Evolutionary conservation across 1,140 invertebrate genomes (phyloP).

Genomic region (Brachionus paranguensis): DNA sequence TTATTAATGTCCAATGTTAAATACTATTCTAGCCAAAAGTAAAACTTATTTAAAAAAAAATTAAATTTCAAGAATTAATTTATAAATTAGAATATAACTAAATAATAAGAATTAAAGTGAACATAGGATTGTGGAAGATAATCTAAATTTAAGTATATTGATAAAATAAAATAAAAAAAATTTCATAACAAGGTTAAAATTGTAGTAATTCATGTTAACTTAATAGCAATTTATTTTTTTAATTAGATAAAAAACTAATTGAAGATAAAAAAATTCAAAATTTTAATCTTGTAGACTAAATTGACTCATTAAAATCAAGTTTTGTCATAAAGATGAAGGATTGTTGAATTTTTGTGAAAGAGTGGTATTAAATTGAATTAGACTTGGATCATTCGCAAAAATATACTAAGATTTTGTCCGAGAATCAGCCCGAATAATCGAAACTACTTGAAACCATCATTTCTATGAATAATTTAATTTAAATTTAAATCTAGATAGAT

Average conservation of each 20-base stretch:
- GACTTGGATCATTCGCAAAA: not conserved
- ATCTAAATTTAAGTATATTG: too few relatives aligned
- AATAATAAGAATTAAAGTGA: too few relatives aligned
- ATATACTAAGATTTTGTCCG: not conserved
- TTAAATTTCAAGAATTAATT: too few relatives aligned
- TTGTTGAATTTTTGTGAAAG: not conserved
- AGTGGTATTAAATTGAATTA: not conserved
- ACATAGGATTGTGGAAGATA: too few relatives aligned
- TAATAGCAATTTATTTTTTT: not conserved
- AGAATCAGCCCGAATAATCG: not conserved
- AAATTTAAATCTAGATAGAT: not conserved
- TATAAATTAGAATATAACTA: too few relatives aligned
- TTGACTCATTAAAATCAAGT: not conserved
- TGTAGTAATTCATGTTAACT: not conserved
- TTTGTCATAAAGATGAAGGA: not conserved
- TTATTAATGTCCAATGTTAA: too few relatives aligned
- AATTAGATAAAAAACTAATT: too few relatives aligned
- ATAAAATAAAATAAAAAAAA: too few relatives aligned
- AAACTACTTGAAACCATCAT: not conserved
- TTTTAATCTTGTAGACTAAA: not conserved
- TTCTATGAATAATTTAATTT: not conserved
- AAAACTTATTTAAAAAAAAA: too few relatives aligned
- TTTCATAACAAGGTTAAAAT: too few relatives aligned
- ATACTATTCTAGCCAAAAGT: too few relatives aligned
- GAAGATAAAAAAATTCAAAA: too few relatives aligned